Conservation (phyloP, 2,113 vertebrate genomes). For the Pogonocichla stellata region DNA sequence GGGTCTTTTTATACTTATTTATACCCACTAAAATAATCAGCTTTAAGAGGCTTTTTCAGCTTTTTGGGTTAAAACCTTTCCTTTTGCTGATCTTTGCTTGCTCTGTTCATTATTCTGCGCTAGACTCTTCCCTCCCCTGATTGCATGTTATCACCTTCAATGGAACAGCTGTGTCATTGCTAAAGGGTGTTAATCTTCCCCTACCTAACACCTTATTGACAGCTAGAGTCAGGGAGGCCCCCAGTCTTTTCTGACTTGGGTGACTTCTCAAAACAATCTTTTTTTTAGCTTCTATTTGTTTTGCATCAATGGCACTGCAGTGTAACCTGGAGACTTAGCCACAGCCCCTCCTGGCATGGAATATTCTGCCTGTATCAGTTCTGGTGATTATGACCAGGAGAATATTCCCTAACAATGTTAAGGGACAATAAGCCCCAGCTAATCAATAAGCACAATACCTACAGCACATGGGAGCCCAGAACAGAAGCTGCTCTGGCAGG, state of each 20-base stretch:
- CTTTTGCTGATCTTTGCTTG: background rate
- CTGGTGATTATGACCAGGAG: background rate
- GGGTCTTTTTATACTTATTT: background rate
- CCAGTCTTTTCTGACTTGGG: constrained; percentile 35
- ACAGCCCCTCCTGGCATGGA: background rate
- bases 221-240: constrained; percentile 52
- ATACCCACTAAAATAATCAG: background rate
- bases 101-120: constrained; percentile 36
- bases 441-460: constrained; percentile 12
- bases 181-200: constrained; percentile 66
- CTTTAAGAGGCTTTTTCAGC: background rate
- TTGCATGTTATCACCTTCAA: constrained; percentile 61
- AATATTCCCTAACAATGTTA: background rate
- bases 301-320: background rate
- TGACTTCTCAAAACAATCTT: constrained; percentile 44
- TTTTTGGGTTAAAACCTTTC: constrained; percentile 5
- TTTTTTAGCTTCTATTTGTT: constrained; percentile 30
- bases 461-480: background rate
- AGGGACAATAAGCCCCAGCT: background rate
- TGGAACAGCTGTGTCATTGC: constrained; percentile 67
- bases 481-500: background rate
- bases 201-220: constrained; percentile 66
- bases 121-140: constrained; percentile 50
- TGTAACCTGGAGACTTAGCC: background rate
- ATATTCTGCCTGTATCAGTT: background rate